Conservation (phyloP, 1,140 invertebrate species). For the Tetragonula clypearis region DNA sequence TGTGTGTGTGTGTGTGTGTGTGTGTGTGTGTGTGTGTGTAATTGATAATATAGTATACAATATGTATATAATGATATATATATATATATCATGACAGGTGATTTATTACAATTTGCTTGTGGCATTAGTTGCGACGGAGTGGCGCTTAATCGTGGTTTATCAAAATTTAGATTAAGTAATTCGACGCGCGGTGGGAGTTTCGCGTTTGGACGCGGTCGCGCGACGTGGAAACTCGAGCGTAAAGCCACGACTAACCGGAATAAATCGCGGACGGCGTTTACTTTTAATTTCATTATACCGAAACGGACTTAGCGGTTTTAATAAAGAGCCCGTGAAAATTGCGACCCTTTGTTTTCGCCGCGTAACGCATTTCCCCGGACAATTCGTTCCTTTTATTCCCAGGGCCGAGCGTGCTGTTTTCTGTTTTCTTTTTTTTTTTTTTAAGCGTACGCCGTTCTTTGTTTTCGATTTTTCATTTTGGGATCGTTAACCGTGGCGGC, state of each 20-base stretch:
- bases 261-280: slow-evolving; percentile 46
- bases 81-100: too few relatives aligned
- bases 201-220: not conserved
- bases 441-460: too few relatives aligned
- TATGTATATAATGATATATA: too few relatives aligned
- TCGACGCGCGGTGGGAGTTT: not conserved
- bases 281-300: slow-evolving; percentile 45
- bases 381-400: slow-evolving; percentile 9
- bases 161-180: not conserved
- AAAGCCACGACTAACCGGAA: not conserved
- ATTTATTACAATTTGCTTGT: too few relatives aligned
- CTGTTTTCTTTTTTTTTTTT: not conserved
- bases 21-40: too few relatives aligned
- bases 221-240: not conserved
- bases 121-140: too few relatives aligned
- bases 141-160: not conserved
- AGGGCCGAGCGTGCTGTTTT: not conserved
- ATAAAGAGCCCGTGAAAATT: slow-evolving; percentile 30
- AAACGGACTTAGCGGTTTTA: slow-evolving; percentile 37
- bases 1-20: too few relatives aligned
- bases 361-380: not conserved
- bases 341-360: not conserved
- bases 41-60: too few relatives aligned
- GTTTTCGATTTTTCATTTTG: too few relatives aligned
- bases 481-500: not conserved